Base-by-base conservation (phyloP, 2,113 vertebrate species). In the Poeciliopsis retropinna region DNA sequence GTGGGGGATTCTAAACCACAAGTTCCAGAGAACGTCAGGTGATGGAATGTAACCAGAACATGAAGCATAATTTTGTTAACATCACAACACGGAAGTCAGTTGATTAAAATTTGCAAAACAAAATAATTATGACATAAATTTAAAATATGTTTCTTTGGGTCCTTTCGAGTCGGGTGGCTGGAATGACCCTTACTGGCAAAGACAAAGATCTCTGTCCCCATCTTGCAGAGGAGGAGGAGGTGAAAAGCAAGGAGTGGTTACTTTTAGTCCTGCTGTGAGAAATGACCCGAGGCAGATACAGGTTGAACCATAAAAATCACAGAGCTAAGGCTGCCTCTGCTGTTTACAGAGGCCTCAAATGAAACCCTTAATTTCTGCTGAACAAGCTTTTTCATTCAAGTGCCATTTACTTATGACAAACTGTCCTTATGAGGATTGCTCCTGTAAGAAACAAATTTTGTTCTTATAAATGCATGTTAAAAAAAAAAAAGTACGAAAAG, bases 261-360 rank as follows among this genome's bases (percentile, higher is more conserved):
- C 64, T 74, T 86, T 85, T 68, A 72, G 81, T 79, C 22, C 71
- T 11, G 4, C 75, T 81, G 75, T 44, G 81, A 88, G 88, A 90
- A 92, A 88, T 81, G 66, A 85, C 88, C 86, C 34, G 0, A 81
- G 87, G 88, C 88, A 88, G 85, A 41, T 88, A 81, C 32, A 84
- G 72, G 76, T 70, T 71, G 7, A 39, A 27, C 61, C 77, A 64
- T 78, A 87, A 85, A 86, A 89, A 93, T 91, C 86, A 86, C 74
- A 91, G 87, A 87, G 67, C 66, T 67, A 27, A 67, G 72, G 68
- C 65, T 29, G 67, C 28, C 34, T 15, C 25, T 14, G n/a, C n/a
- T 60, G 39, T 79, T 84, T 82, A 80, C 65, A 70, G 63, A 73
- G 67, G 63, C 74, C 41, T 64, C 51, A 37, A 41, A 19, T 80